These are phyloP conservation scores for Diogma glabrata DNA, from an alignment of 2,888 invertebrate species.

Conservation along the genomic window DNA sequence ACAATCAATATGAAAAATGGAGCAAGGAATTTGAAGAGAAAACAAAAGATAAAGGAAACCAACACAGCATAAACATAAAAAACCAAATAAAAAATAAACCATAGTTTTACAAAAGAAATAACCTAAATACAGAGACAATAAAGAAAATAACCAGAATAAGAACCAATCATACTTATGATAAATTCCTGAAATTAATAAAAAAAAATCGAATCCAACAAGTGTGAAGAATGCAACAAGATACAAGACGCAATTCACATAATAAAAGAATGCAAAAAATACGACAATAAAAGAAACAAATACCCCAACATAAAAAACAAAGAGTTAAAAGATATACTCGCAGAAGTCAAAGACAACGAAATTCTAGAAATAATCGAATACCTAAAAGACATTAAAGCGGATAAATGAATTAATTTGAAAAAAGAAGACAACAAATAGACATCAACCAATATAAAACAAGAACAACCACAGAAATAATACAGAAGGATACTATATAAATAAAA, in stretches of 20 bases:
- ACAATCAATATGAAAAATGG: too few relatives aligned
- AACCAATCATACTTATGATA: neutral
- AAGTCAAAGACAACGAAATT: neutral
- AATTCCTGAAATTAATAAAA: neutral
- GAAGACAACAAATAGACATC: too few relatives aligned
- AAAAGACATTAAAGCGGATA: neutral
- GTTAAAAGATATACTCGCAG: neutral
- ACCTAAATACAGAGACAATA: neutral
- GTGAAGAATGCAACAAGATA: neutral
- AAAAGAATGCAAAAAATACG: neutral
- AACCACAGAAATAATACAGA: too few relatives aligned
- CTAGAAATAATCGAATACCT: neutral
- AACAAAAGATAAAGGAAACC: too few relatives aligned
- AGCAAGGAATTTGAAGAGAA: too few relatives aligned
- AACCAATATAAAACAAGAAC: too few relatives aligned
- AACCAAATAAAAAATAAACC: neutral
- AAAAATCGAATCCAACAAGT: neutral
- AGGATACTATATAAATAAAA: too few relatives aligned
- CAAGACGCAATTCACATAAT: neutral
- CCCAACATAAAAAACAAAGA: neutral
- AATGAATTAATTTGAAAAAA: too few relatives aligned
- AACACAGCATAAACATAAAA: too few relatives aligned
- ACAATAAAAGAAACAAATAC: neutral
- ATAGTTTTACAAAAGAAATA: neutral
- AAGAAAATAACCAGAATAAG: neutral